These are phyloP conservation scores for Shargacucullia verbasci DNA, from an alignment of 2,888 invertebrate genomes.

Conservation along the genomic window DNA sequence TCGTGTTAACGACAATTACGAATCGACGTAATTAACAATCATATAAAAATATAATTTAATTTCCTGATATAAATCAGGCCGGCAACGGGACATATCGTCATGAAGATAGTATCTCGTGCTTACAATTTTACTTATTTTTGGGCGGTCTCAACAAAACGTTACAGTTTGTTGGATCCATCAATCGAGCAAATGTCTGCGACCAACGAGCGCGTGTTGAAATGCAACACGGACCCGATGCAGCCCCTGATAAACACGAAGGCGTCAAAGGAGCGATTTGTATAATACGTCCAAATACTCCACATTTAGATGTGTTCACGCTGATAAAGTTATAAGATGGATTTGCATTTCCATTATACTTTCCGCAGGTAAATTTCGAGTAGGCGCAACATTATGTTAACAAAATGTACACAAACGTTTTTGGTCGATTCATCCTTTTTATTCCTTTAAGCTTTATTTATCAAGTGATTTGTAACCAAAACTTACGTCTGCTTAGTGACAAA, in stretches of 20 bases:
- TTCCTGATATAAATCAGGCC: constrained; percentile 35
- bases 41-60: constrained; percentile 46
- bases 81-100: constrained; percentile 50
- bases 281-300: constrained; percentile 74
- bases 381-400: constrained; percentile 53
- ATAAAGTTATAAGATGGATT: constrained; percentile 70
- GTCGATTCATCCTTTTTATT: constrained; percentile 46
- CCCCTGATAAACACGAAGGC: constrained; percentile 72
- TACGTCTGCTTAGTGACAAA: constrained; percentile 56
- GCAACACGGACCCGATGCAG: constrained; percentile 67
- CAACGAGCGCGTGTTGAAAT: constrained; percentile 68
- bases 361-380: constrained; percentile 30
- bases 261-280: constrained; percentile 82
- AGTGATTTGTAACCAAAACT: constrained; percentile 55
- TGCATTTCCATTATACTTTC: constrained; percentile 49
- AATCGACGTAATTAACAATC: constrained; percentile 26
- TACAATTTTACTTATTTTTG: constrained; percentile 62
- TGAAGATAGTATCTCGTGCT: constrained; percentile 61
- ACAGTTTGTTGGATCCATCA: constrained; percentile 65
- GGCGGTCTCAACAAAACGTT: constrained; percentile 59
- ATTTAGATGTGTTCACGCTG: constrained; percentile 71
- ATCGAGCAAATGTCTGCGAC: constrained; percentile 56
- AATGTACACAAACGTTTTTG: constrained; percentile 42
- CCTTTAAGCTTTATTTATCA: constrained; percentile 51
- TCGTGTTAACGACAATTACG: constrained; percentile 30